Evolutionary conservation across 2,888 invertebrate genomes (phyloP), one percentile per base, ranked within the genome.

Genomic region (Drosophila affinis): DNA sequence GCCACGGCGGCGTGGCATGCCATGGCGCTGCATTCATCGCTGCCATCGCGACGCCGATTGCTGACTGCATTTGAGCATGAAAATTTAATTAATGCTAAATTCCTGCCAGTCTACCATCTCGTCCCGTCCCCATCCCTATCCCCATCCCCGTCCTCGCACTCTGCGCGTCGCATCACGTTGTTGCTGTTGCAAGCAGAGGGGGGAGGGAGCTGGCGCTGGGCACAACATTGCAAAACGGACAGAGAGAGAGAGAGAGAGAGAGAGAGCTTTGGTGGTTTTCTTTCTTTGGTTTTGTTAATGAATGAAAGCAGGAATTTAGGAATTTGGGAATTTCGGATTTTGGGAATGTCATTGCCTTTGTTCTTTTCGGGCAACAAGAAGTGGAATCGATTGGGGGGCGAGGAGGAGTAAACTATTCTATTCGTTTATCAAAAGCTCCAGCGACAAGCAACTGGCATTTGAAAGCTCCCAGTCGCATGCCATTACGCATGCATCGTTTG

Each of bases 41-140:
- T 27, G 52, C 24, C 52, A 62, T 59, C 34, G 18, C n/a, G 39
- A 39, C 39, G 46, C 49, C 55, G 65, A 58, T 70, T 49, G 76
- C 53, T 48, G 62, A 49, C 69, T 77, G 73, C 74, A 73, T 73
- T 73, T 62, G 55, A 80, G 81, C 83, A 85, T 81, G 81, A 77
- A 79, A 78, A 78, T 87, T 81, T 87, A 81, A 87, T 87, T 87
- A 87, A 84, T 78, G 75, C 76, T 72, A 72, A 76, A 78, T 69
- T 77, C 70, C 75, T 69, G 62, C 39, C 34, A 56, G 49, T 57
- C 32, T 44, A 60, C 12, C 32, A 29, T 39, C 52, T 44, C 45
- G 3, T 21, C 21, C 18, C 18, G 18, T 24, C 0, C 24, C 24
- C 24, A 21, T 21, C 2, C 18, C 18, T 2, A 3, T 21, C 5